These are phyloP conservation scores for Gymnoscopelus braueri DNA, from an alignment of 2,797 vertebrate genomes.

Conservation along the genomic window DNA sequence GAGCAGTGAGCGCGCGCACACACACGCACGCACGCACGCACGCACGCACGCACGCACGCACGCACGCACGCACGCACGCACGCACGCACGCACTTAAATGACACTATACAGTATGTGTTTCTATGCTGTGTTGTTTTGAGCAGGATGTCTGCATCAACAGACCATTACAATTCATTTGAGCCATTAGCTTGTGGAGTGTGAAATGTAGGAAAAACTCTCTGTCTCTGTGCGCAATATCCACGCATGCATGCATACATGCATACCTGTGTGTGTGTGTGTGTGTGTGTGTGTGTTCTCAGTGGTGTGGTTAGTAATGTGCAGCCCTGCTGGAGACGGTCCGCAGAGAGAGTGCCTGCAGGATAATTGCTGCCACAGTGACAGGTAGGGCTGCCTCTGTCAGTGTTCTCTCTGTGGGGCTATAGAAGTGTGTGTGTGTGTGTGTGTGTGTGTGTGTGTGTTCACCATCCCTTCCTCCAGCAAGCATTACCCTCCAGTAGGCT, in stretches of 20 bases:
- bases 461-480: slow-evolving; percentile 54
- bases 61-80: not conserved
- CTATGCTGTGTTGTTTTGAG: slow-evolving; percentile 42
- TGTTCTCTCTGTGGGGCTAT: slow-evolving; percentile 67
- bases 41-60: no score
- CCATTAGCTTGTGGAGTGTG: slow-evolving; percentile 62
- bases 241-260: not conserved
- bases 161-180: slow-evolving; percentile 62
- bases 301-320: slow-evolving; percentile 79
- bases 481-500: slow-evolving; percentile 64
- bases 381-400: slow-evolving; percentile 79
- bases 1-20: no score
- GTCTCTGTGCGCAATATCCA: no score
- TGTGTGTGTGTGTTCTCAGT: slow-evolving; percentile 53
- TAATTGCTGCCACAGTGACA: slow-evolving; percentile 84
- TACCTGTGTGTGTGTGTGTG: not conserved
- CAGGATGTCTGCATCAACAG: slow-evolving; percentile 73
- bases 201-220: slow-evolving; percentile 19
- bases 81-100: slow-evolving; percentile 35
- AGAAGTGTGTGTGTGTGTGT: slow-evolving; percentile 17
- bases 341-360: slow-evolving; percentile 76
- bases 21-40: no score
- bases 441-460: slow-evolving; percentile 26
- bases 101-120: slow-evolving; percentile 49
- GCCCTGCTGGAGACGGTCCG: slow-evolving; percentile 76